phyloP scores from a whole-genome alignment of 2,113 vertebrate species.

The Plecotus auritus region DNA sequence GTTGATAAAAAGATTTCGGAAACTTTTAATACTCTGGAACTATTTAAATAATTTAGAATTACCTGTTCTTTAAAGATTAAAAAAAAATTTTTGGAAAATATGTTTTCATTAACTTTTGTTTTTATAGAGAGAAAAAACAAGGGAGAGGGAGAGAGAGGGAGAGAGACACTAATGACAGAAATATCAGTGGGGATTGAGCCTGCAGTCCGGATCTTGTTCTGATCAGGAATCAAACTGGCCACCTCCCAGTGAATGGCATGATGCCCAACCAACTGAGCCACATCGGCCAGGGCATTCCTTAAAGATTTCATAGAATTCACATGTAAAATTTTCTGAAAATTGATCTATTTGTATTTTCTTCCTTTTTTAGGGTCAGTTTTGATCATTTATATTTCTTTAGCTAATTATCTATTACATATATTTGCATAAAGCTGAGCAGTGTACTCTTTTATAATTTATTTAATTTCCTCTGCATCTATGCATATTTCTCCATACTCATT shows the following conservation, averaged over 20 bases:
- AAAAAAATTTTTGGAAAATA: background rate
- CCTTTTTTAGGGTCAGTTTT: background rate
- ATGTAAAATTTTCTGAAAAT: constrained; percentile 1
- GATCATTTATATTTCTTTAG: background rate
- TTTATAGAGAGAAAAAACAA: background rate
- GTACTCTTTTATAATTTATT: background rate
- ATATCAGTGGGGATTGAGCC: no score
- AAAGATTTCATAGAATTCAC: background rate
- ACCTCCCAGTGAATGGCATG: background rate
- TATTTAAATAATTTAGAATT: constrained; percentile 32
- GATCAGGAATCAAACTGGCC: background rate
- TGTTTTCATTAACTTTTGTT: background rate
- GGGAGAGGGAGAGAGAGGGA: background rate
- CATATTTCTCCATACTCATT: background rate
- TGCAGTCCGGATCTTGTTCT: no score
- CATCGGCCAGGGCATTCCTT: background rate
- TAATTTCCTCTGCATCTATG: background rate
- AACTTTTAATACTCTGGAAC: background rate
- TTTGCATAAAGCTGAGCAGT: background rate
- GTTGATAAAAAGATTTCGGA: background rate
- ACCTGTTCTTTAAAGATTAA: background rate
- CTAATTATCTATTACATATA: background rate
- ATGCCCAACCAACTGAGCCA: background rate
- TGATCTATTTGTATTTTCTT: background rate
- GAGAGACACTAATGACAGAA: background rate